Percentiles rank a stretch among this genome's conserved stretches.
These are phyloP conservation scores for Cheilosia variabilis DNA, from an alignment of 2,888 invertebrate species.

Conservation along the genomic window DNA sequence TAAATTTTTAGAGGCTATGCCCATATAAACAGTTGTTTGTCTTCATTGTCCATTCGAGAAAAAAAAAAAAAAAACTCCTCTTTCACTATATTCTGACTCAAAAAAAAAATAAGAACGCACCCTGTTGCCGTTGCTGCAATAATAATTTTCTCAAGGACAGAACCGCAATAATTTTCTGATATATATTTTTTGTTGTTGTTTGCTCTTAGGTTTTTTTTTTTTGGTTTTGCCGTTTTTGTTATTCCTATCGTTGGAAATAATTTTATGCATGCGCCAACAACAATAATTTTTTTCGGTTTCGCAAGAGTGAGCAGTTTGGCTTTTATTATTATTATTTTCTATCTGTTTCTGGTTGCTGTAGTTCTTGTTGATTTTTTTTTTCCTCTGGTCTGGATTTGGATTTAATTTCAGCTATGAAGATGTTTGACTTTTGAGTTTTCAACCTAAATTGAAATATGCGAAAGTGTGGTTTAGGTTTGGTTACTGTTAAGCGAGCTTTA, in stretches of 20 bases:
- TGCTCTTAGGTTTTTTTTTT: conserved; percentile 1
- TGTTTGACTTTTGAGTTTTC: conserved; percentile 22
- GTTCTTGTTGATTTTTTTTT: background rate
- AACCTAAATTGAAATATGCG: too few relatives aligned
- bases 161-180: conserved; percentile 64
- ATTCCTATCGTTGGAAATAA: conserved; percentile 52
- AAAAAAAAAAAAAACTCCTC: background rate
- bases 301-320: conserved; percentile 46
- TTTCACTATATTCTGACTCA: background rate
- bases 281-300: conserved; percentile 45
- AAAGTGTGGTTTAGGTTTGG: too few relatives aligned
- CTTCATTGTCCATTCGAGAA: background rate
- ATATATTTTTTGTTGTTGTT: conserved; percentile 13
- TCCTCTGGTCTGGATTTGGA: background rate
- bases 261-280: conserved; percentile 63
- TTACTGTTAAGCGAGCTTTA: too few relatives aligned
- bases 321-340: conserved; percentile 19
- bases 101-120: conserved; percentile 18
- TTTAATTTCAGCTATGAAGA: conserved; percentile 47
- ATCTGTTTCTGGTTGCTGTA: background rate
- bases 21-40: background rate
- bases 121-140: conserved; percentile 31
- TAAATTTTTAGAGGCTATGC: background rate
- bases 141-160: conserved; percentile 61
- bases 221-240: conserved; percentile 34